These are phyloP conservation scores for Anas platyrhynchos DNA, from an alignment of 2,113 vertebrate species.

Conservation along the genomic window DNA sequence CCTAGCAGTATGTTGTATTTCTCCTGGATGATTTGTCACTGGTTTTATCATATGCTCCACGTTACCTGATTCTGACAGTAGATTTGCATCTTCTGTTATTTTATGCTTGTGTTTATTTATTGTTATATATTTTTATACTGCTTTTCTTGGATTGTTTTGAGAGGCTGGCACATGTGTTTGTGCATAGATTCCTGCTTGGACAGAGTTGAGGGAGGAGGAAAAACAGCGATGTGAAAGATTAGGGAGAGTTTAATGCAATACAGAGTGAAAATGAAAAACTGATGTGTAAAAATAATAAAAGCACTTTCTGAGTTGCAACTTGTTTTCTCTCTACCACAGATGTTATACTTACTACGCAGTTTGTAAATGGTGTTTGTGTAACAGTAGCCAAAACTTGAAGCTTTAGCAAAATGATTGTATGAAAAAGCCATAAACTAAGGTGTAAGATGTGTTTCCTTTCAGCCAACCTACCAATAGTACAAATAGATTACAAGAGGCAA, in stretches of 20 bases:
- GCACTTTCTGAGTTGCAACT: neutral
- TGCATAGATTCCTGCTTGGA: neutral
- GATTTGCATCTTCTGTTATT: neutral
- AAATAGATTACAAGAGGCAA: neutral
- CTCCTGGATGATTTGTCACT: neutral
- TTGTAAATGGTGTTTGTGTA: neutral
- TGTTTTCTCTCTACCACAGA: neutral
- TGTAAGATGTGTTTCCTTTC: accelerated
- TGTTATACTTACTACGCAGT: neutral
- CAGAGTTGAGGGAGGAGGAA: accelerated
- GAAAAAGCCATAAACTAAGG: neutral
- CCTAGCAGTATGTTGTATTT: neutral
- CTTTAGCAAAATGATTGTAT: neutral
- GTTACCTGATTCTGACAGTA: neutral
- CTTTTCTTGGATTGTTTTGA: neutral
- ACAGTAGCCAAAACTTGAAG: neutral
- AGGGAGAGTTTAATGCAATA: neutral
- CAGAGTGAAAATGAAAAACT: neutral
- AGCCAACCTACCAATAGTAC: neutral
- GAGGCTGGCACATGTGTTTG: neutral
- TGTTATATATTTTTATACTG: too few species aligned
- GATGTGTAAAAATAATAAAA: neutral
- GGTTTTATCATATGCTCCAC: neutral
- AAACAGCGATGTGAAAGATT: neutral
- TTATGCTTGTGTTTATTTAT: neutral